Evolutionary conservation across 2,797 vertebrate species (phyloP).

Genomic region (Megaceryle alcyon): DNA sequence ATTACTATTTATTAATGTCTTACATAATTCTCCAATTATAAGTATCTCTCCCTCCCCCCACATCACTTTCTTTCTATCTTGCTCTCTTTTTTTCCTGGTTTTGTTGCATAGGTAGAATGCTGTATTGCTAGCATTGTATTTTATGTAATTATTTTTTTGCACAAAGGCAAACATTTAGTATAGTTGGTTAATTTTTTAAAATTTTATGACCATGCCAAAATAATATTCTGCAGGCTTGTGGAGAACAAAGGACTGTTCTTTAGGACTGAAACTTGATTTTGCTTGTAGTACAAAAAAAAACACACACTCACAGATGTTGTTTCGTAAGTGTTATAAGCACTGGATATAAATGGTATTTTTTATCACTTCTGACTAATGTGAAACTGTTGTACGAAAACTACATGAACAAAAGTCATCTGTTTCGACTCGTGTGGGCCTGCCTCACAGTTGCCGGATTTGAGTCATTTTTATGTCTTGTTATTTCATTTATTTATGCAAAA

Average conservation of each 20-base stretch:
- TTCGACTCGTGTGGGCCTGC: slow-evolving; percentile 92
- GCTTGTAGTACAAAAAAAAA: slow-evolving; percentile 86
- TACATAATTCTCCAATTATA: slow-evolving; percentile 79
- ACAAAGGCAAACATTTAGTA: slow-evolving; percentile 86
- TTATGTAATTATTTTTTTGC: slow-evolving; percentile 83
- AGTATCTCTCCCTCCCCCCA: slow-evolving; percentile 75
- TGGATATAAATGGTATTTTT: slow-evolving; percentile 99
- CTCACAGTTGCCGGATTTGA: slow-evolving; percentile 94
- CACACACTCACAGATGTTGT: slow-evolving; percentile 91
- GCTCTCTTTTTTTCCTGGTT: slow-evolving; percentile 48
- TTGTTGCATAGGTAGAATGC: slow-evolving; percentile 81
- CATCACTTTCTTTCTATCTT: slow-evolving; percentile 46
- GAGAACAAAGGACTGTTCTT: slow-evolving; percentile 94
- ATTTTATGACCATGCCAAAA: slow-evolving; percentile 92
- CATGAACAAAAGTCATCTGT: slow-evolving; percentile 95
- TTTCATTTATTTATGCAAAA: slow-evolving; percentile 99
- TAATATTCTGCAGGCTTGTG: slow-evolving; percentile 91
- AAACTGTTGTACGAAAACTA: slow-evolving; percentile 95
- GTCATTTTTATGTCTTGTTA: slow-evolving; percentile 91
- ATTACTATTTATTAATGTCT: slow-evolving; percentile 84
- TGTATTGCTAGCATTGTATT: slow-evolving; percentile 82
- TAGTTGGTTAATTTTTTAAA: slow-evolving; percentile 86
- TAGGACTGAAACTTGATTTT: slow-evolving; percentile 98
- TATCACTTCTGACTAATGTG: slow-evolving; percentile 99
- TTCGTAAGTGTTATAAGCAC: slow-evolving; percentile 99